Percentiles rank a stretch among this genome's conserved stretches.
Conservation (phyloP, 1,140 invertebrate species). For the Drosophila obscura region DNA sequence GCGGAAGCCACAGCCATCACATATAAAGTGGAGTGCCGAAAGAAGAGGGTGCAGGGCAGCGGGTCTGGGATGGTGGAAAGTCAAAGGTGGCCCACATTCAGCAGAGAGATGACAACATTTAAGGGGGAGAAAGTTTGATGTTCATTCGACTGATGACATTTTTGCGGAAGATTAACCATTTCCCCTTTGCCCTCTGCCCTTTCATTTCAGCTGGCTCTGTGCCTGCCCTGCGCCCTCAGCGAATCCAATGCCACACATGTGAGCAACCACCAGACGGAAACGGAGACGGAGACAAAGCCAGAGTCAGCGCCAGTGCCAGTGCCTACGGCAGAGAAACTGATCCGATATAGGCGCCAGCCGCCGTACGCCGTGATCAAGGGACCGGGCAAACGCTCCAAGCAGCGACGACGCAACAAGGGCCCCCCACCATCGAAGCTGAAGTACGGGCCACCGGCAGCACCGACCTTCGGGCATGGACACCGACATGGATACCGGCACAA, state of each 20-base stretch:
- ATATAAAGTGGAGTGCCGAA: too few species aligned
- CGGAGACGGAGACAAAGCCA: constrained; percentile 8
- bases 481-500: constrained; percentile 46
- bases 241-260: constrained; percentile 23
- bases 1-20: constrained; percentile 25
- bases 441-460: constrained; percentile 63
- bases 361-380: constrained; percentile 25
- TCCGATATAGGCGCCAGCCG: constrained; percentile 67
- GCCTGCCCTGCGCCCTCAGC: constrained; percentile 41
- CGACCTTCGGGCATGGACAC: constrained; percentile 18
- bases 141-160: constrained; percentile 39
- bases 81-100: constrained; percentile 44
- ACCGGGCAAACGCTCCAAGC: constrained; percentile 49
- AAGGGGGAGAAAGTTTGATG: constrained; percentile 50
- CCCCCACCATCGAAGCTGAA: constrained; percentile 58
- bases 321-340: constrained; percentile 61
- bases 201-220: constrained; percentile 33
- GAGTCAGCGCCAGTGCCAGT: constrained; percentile 26
- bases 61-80: constrained; percentile 30
- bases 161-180: constrained; percentile 55
- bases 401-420: constrained; percentile 56
- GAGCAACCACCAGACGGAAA: background rate
- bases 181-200: constrained; percentile 19
- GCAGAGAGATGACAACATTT: constrained; percentile 39
- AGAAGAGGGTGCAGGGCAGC: background rate